phyloP scores from a whole-genome alignment of 2,797 vertebrate genomes.

The Crotalus adamanteus region DNA sequence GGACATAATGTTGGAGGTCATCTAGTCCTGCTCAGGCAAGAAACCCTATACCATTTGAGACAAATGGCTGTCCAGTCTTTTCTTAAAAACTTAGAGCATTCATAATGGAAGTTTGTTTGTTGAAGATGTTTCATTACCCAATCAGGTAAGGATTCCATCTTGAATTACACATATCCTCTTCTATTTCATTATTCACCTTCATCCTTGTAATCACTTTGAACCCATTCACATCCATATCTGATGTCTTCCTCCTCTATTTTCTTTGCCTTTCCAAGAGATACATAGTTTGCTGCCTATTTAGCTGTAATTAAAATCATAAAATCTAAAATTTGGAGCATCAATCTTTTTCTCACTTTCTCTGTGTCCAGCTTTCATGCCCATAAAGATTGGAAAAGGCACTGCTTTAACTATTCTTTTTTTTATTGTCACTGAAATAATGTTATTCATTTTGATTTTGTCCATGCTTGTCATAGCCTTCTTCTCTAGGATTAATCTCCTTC shows the following conservation, averaged over 20 bases:
- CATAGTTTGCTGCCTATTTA: background rate
- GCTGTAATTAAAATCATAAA: no score
- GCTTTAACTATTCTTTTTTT: background rate
- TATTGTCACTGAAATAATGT: background rate
- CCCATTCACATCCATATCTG: background rate
- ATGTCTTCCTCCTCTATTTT: background rate
- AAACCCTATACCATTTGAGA: no score
- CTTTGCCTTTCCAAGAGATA: background rate
- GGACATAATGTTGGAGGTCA: no score
- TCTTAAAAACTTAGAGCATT: no score
- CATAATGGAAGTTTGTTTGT: background rate
- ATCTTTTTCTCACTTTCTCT: background rate
- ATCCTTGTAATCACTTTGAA: background rate
- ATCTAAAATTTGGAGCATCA: background rate
- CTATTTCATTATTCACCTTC: background rate
- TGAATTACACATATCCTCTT: background rate
- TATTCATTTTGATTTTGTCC: background rate
- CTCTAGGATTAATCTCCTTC: background rate
- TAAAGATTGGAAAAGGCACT: background rate
- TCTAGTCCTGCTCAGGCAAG: no score
- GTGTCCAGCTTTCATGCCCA: background rate
- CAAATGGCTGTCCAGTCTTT: no score
- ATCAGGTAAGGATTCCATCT: background rate
- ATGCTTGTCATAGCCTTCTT: background rate
- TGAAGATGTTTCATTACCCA: background rate